Evolutionary conservation across 2,888 invertebrate genomes (phyloP).

Genomic region (Scaptomyza reducta): DNA sequence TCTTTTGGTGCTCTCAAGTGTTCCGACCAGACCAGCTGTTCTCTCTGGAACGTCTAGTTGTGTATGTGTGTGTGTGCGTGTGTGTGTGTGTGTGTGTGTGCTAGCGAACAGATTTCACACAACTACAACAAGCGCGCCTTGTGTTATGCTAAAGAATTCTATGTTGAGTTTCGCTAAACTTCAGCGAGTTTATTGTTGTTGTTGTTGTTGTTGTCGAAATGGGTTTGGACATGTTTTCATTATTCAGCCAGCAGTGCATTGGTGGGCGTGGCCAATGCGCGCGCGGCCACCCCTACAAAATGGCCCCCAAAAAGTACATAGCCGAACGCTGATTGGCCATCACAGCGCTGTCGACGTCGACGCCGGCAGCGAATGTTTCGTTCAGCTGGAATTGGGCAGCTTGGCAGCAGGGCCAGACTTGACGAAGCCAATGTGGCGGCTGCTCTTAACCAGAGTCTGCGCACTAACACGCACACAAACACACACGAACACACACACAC

Average conservation of each 20-base stretch:
- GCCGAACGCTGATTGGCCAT: conserved; percentile 55
- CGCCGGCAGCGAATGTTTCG: conserved; percentile 49
- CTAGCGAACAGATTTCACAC: conserved; percentile 84
- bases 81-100: conserved; percentile 31
- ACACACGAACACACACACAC: background rate
- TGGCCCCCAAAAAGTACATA: conserved; percentile 63
- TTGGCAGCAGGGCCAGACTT: conserved; percentile 47
- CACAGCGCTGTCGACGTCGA: conserved; percentile 31
- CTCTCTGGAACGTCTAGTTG: background rate
- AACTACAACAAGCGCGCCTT: conserved; percentile 83
- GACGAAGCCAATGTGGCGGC: conserved; percentile 72
- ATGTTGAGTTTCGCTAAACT: conserved; percentile 83
- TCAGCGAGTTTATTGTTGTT: conserved; percentile 77
- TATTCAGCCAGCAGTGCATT: conserved; percentile 76
- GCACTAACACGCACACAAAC: conserved; percentile 20
- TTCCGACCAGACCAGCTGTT: conserved; percentile 40
- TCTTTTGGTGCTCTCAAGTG: conserved; percentile 10
- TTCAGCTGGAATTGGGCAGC: conserved; percentile 75
- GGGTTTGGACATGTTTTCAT: conserved; percentile 82
- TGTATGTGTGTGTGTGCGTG: conserved; percentile 9
- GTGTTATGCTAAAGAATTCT: conserved; percentile 84
- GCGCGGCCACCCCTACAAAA: conserved; percentile 73
- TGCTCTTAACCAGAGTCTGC: conserved; percentile 53
- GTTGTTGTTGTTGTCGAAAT: too few species aligned
- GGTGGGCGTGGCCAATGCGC: conserved; percentile 75